Conservation (phyloP, 23 tunicate species). For the Botrylloides violaceus region DNA sequence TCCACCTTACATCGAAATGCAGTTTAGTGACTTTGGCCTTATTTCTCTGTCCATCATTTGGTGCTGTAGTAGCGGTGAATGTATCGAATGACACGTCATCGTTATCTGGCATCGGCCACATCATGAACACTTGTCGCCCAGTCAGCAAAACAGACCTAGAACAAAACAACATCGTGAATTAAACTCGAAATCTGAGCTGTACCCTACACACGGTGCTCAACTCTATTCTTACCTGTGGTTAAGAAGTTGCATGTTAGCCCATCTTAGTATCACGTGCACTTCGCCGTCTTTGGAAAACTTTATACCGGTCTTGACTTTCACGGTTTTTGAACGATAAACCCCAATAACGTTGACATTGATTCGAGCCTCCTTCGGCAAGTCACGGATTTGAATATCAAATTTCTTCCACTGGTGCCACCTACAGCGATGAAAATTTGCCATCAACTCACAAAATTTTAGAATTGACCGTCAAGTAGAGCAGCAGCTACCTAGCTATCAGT, state of each 20-base stretch:
- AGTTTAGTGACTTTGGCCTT: conserved; percentile 38
- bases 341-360: conserved; percentile 76
- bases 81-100: conserved; percentile 93
- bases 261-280: conserved; percentile 65
- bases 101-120: conserved; percentile 80
- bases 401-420: conserved; percentile 77
- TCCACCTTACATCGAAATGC: conserved; percentile 51
- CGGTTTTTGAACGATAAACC: conserved; percentile 38
- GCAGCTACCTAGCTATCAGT: too few relatives aligned
- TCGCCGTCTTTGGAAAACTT: conserved; percentile 31
- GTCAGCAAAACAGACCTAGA: conserved; percentile 69
- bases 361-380: conserved; percentile 75
- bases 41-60: conserved; percentile 33
- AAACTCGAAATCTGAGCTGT: too few relatives aligned
- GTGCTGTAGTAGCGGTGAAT: conserved; percentile 75
- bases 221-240: conserved; percentile 58
- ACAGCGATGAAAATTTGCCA: not conserved
- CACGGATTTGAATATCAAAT: conserved; percentile 62
- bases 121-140: conserved; percentile 47
- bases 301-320: conserved; percentile 44
- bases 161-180: too few relatives aligned
- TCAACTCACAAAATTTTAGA: too few relatives aligned
- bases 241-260: conserved; percentile 82
- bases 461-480: too few relatives aligned
- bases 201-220: not conserved